Evolutionary conservation across 1,140 invertebrate species (phyloP), one percentile per base, ranked within the genome.

Genomic region (Achroia grisella): DNA sequence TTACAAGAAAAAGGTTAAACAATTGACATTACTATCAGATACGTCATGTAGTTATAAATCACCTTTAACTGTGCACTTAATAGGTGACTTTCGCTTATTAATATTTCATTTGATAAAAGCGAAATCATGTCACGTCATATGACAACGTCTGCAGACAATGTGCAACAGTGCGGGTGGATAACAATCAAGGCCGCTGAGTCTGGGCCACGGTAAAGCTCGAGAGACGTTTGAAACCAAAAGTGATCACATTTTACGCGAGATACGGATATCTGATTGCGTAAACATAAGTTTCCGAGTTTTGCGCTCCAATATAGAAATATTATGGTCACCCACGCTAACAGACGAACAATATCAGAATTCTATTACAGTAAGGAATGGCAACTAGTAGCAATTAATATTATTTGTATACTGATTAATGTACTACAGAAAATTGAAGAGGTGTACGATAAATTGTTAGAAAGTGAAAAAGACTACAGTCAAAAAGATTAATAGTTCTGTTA

Each of bases 191-290:
- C 56, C 67, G 59, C 30, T 17, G 27, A 52, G 39, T 54, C 41
- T 42, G 52, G 58, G 54, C 45, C 52, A 51, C 46, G 57, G 44
- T 56, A 51, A 60, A 44, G 46, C 23, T 41, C 41, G 35, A 39
- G 55, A 72, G 51, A 61, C 58, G 65, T 62, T 67, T 62, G 73
- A 80, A 83, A 83, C 68, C 73, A 83, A 83, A 78, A 83, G 77
- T 83, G 67, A 72, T 71, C 67, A 67, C 56, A 56, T 40, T 61
- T 70, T 62, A 73, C 62, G 66, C 53, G 41, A 56, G 35, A 57
- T 39, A 43, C 12, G 33, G 52, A 57, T 52, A 51, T 33, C 44
- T 35, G 39, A 54, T 73, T 73, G 63, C 69, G 62, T 73, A 68
- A 76, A 56, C 55, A 43, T 43, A 13, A 44, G 33, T 39, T 35